Percentiles rank a stretch among this genome's conserved stretches.
phyloP scores from a whole-genome alignment of 2,888 invertebrate species.

The Allolobophora icterica region DNA sequence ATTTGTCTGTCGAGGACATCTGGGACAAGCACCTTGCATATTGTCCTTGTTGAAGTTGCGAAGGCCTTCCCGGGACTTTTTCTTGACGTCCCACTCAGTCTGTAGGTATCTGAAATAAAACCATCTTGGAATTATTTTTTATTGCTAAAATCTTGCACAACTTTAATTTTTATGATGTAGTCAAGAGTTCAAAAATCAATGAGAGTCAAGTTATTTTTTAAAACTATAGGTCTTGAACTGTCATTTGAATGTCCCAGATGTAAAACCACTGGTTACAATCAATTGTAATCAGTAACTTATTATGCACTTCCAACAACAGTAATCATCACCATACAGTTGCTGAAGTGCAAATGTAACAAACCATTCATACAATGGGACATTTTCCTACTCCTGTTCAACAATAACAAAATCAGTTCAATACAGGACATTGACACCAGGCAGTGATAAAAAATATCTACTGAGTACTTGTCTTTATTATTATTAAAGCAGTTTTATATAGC shows the following conservation, averaged over 20 bases:
- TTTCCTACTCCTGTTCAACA: background rate
- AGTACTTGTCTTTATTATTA: no score
- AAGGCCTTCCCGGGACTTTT: constrained; percentile 48
- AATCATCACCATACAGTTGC: background rate
- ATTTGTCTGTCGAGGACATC: constrained; percentile 94
- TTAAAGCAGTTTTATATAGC: no score
- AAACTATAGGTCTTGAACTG: no score
- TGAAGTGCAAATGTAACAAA: background rate
- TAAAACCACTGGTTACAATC: no score
- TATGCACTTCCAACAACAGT: background rate
- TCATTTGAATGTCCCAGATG: no score
- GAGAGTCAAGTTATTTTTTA: no score
- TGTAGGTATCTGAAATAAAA: constrained; percentile 66
- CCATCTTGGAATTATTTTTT: background rate
- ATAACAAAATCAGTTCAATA: no score
- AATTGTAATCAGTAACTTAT: background rate
- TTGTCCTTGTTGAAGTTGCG: constrained; percentile 81
- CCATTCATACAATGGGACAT: background rate
- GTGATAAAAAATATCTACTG: background rate
- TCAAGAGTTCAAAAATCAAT: background rate
- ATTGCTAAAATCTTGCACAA: background rate
- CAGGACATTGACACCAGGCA: background rate
- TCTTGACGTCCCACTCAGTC: constrained; percentile 69
- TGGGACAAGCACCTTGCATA: constrained; percentile 82
- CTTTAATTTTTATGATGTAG: background rate